These are phyloP conservation scores for Drosophila baimaii DNA, from an alignment of 1,140 invertebrate genomes.

Conservation along the genomic window DNA sequence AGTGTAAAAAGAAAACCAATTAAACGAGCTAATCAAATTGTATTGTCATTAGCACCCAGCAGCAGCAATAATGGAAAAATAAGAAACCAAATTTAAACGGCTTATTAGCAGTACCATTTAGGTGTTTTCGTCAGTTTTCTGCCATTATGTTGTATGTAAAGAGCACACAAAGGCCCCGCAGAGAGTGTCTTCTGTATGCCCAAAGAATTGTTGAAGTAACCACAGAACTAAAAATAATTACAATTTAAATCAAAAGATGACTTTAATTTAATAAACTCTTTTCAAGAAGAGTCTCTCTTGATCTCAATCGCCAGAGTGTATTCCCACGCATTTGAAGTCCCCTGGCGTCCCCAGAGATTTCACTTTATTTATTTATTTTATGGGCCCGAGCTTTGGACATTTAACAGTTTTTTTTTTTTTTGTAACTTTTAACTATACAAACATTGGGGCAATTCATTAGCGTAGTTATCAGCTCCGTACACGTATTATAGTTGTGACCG, in stretches of 20 bases:
- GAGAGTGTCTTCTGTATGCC: conserved; percentile 9
- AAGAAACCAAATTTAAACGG: conserved; percentile 68
- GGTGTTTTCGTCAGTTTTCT: conserved; percentile 55
- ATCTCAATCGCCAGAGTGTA: not conserved
- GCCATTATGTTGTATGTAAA: conserved; percentile 15
- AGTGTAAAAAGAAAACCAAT: conserved; percentile 72
- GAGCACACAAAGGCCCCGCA: conserved; percentile 1
- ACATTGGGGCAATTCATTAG: conserved; percentile 67
- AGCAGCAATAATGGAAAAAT: conserved; percentile 16
- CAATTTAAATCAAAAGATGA: not conserved
- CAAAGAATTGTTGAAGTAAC: not conserved
- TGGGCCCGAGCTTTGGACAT: conserved; percentile 44
- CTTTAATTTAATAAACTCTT: not conserved
- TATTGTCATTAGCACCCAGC: conserved; percentile 74
- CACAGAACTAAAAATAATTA: not conserved
- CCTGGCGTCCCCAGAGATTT: not conserved
- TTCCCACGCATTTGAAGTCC: not conserved
- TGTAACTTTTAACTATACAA: conserved; percentile 68
- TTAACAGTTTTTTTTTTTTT: no score
- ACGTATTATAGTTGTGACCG: conserved; percentile 27
- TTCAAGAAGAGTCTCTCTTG: no score
- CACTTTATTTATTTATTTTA: conserved; percentile 29
- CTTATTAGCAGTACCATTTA: conserved; percentile 77
- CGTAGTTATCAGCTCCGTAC: conserved; percentile 64
- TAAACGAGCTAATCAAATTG: conserved; percentile 77